Evolutionary conservation across 1,140 invertebrate genomes (phyloP).

Genomic region (Bradysia coprophila): DNA sequence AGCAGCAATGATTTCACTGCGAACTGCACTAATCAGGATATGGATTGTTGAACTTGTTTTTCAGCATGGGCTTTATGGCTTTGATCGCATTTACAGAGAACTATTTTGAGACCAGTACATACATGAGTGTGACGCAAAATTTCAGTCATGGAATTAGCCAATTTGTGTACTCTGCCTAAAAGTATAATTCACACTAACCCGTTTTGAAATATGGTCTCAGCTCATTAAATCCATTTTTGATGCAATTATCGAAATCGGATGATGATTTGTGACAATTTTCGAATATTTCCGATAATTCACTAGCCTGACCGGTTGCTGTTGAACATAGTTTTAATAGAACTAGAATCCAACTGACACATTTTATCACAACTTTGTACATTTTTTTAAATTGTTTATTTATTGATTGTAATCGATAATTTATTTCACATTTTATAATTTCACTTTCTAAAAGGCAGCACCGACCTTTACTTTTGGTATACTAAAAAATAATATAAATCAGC

Average conservation of each 20-base stretch:
- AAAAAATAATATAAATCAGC: no score
- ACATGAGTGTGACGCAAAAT: slow-evolving; percentile 1
- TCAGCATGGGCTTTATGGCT: background rate
- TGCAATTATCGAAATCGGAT: slow-evolving; percentile 45
- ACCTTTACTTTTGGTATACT: no score
- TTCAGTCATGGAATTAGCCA: background rate
- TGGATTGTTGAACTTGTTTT: background rate
- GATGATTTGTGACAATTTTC: slow-evolving; percentile 35
- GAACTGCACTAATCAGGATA: background rate
- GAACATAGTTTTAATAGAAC: no score
- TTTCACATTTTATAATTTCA: no score
- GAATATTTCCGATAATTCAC: slow-evolving; percentile 15
- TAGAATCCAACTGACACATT: no score
- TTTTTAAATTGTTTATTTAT: no score
- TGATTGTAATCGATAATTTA: no score
- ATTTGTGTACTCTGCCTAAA: background rate
- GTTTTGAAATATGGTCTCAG: slow-evolving; percentile 49
- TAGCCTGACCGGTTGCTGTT: no score
- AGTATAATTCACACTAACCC: slow-evolving; percentile 24
- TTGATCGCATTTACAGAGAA: background rate
- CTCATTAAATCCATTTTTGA: slow-evolving; percentile 52
- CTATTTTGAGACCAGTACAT: background rate
- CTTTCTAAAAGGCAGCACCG: no score
- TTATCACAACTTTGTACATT: no score
- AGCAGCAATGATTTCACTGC: no score